phyloP scores from a whole-genome alignment of 2,797 vertebrate species.

The Echiichthys vipera region DNA sequence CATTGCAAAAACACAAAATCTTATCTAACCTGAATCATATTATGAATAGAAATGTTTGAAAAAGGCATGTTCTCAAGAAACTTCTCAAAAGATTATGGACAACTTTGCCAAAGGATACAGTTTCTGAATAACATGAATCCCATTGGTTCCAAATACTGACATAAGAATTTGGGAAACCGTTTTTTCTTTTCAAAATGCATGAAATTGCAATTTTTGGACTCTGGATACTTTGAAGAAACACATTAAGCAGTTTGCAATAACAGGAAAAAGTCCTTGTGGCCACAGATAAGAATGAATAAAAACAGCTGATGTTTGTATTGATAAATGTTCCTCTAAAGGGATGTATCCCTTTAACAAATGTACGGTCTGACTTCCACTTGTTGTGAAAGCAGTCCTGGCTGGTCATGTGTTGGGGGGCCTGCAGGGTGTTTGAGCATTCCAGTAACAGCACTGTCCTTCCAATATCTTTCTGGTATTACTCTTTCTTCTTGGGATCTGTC shows the following conservation, averaged over 20 bases:
- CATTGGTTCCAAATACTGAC: background rate
- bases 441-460: conserved; percentile 25
- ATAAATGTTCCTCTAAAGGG: conserved; percentile 2
- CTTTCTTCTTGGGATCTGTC: conserved; percentile 27
- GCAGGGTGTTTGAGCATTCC: conserved; percentile 37
- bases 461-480: conserved; percentile 32
- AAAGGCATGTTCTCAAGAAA: background rate
- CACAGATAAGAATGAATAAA: conserved; percentile 19
- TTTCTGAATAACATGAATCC: background rate
- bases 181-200: conserved; percentile 1
- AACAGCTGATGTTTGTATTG: conserved; percentile 1
- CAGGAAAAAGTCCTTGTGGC: background rate
- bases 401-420: conserved; percentile 29
- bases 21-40: background rate
- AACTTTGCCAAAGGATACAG: background rate
- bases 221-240: conserved; percentile 7
- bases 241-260: conserved; percentile 2
- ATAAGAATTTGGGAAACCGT: background rate
- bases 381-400: conserved; percentile 26
- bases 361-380: conserved; percentile 10
- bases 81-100: background rate
- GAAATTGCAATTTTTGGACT: background rate
- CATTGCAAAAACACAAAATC: conserved; percentile 18
- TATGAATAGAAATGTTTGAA: background rate
- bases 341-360: conserved; percentile 7